Evolutionary conservation across 2,113 vertebrate genomes (phyloP).

Genomic region (Mustela nigripes): DNA sequence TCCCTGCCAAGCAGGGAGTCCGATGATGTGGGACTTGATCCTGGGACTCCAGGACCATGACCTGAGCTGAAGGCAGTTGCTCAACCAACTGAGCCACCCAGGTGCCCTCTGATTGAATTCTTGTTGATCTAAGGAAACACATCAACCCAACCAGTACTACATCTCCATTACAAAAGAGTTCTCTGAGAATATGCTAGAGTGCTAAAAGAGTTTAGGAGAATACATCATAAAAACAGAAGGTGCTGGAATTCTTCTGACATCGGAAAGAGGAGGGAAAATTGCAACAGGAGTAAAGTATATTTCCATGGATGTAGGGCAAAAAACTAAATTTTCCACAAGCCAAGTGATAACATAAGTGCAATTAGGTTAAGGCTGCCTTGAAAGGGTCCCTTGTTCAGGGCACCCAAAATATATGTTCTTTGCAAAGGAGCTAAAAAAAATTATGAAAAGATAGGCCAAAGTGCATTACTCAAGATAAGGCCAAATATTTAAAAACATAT

Average conservation of each 20-base stretch:
- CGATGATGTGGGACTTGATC: too few species aligned
- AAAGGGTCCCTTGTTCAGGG: not conserved
- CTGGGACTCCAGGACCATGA: too few species aligned
- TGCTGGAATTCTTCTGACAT: not conserved
- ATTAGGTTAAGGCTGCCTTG: not conserved
- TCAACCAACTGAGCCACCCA: too few species aligned
- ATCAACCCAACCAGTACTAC: not conserved
- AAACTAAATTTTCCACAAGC: not conserved
- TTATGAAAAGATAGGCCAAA: not conserved
- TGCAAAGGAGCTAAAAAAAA: conserved; percentile 21
- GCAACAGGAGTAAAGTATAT: not conserved
- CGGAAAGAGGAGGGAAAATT: not conserved
- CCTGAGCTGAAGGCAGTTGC: too few species aligned
- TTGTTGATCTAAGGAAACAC: not conserved
- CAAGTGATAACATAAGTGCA: not conserved
- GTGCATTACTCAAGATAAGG: not conserved
- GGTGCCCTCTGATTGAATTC: not conserved
- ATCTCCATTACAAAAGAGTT: not conserved
- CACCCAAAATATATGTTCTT: not conserved
- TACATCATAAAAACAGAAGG: not conserved
- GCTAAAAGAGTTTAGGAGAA: not conserved
- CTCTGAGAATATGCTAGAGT: not conserved
- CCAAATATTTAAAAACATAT: not conserved
- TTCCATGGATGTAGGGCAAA: not conserved
- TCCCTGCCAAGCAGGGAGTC: too few species aligned